Evolutionary conservation across 2,113 vertebrate species (phyloP).

Genomic region (Danio rerio): GRCz12tu NC_133180.1:19300001-19300500

Average conservation of each 20-base stretch:
- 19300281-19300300: not conserved
- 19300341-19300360: constrained; percentile 9
- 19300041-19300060: too few relatives aligned
- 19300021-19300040: too few relatives aligned
- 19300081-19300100: too few relatives aligned
- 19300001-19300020: too few relatives aligned
- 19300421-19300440: constrained; percentile 16
- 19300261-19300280: constrained; percentile 20
- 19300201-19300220: not conserved
- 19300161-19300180: not conserved
- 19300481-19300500: not conserved
- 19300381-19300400: constrained; percentile 6
- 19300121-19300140: too few relatives aligned
- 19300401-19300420: not conserved
- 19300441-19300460: not conserved
- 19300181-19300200: not conserved
- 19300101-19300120: too few relatives aligned
- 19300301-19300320: constrained; percentile 29
- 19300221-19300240: not conserved
- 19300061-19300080: too few relatives aligned
- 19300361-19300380: constrained; percentile 10
- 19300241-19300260: not conserved
- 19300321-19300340: not conserved
- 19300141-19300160: not conserved
- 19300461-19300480: not conserved